Evolutionary conservation across 2,797 vertebrate species (phyloP).

Genomic region (Phalanger gymnotis): DNA sequence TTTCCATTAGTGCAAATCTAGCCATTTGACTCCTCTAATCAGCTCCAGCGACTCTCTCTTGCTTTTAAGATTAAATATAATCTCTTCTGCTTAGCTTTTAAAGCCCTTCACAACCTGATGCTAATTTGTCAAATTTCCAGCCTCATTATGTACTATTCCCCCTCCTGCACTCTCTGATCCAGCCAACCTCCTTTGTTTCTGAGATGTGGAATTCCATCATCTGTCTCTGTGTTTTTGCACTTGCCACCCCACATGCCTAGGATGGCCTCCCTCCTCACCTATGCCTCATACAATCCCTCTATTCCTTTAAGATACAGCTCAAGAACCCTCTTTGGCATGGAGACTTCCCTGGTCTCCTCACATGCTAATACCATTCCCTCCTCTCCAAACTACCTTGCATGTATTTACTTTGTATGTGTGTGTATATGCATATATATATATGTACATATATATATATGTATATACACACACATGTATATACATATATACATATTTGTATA

Average conservation of each 20-base stretch:
- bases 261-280: not conserved
- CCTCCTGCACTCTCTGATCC: not conserved
- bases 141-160: not conserved
- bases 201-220: not conserved
- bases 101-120: not conserved
- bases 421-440: too few species aligned
- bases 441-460: too few species aligned
- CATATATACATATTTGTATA: too few species aligned
- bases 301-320: not conserved
- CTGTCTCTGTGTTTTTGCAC: not conserved
- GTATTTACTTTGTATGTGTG: too few species aligned
- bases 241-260: not conserved
- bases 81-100: not conserved
- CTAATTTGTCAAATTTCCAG: not conserved
- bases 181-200: not conserved
- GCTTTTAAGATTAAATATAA: not conserved
- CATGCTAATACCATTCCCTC: not conserved
- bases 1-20: not conserved
- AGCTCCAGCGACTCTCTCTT: not conserved
- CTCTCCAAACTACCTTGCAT: not conserved
- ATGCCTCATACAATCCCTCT: not conserved
- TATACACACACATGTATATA: too few species aligned
- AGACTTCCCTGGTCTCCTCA: too few species aligned
- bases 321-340: too few species aligned
- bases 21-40: not conserved